A percentile compares a stretch with the other conserved stretches of the same genome.
Conservation (phyloP, 2,113 vertebrate species). For the Panthera uncia region DNA sequence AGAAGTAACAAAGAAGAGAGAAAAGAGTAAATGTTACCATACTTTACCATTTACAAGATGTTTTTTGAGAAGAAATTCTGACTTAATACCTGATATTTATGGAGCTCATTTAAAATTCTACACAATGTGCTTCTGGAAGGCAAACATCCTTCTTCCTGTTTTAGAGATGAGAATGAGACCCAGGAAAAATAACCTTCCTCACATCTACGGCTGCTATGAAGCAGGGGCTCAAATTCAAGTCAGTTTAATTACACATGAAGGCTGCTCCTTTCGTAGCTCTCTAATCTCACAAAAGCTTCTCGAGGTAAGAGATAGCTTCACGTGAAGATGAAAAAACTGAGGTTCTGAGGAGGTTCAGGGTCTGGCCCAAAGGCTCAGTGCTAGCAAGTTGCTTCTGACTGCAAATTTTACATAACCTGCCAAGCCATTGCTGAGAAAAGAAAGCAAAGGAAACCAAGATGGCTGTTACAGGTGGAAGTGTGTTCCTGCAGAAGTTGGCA, state of each 20-base stretch:
- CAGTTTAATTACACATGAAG: background rate
- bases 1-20: background rate
- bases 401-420: background rate
- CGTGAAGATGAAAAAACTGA: background rate
- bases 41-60: background rate
- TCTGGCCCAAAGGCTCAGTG: background rate
- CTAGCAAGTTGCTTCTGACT: background rate
- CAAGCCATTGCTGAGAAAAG: background rate
- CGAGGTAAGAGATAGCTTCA: background rate
- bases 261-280: background rate
- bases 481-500: background rate
- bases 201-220: background rate
- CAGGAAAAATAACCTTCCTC: background rate
- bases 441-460: background rate
- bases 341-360: background rate
- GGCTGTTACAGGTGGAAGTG: background rate
- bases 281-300: background rate
- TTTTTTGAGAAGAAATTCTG: background rate
- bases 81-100: slow-evolving; percentile 1
- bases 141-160: background rate
- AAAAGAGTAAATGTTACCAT: background rate
- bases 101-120: slow-evolving; percentile 19
- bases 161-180: slow-evolving; percentile 1
- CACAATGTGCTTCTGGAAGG: background rate
- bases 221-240: background rate